Base-by-base conservation (phyloP, 2,888 invertebrate genomes). In the Trypoxylon attenuatum region DNA sequence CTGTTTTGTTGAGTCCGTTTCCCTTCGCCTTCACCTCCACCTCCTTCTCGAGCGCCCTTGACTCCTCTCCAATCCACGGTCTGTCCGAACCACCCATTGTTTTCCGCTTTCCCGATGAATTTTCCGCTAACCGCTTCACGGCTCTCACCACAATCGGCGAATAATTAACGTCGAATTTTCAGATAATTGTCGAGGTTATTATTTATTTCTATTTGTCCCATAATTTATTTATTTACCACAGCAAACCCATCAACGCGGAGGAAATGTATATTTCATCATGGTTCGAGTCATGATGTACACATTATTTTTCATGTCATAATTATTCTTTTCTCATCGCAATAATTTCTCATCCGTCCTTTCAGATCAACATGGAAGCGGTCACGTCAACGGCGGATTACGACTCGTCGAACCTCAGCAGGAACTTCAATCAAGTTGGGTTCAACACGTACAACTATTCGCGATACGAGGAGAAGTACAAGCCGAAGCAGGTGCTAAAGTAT, bases 311-410 rank as follows among this genome's bases (percentile, higher is more conserved):
- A n/a, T n/a, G n/a, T n/a, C n/a, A n/a, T n/a, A n/a, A n/a, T n/a
- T n/a, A n/a, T n/a, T n/a, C n/a, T n/a, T n/a, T n/a, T n/a, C n/a
- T n/a, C n/a, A n/a, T n/a, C n/a, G n/a, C n/a, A n/a, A n/a, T n/a
- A n/a, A n/a, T 5, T 19, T n/a, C 19, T 0, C 49, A 15, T 56
- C 56, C 13, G 22, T 1, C 29, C n/a, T 66, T 88, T 2, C 87
- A 89, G 89, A 88, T 89, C 71, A 89, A 89, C 77, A 86, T 89
- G 88, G 89, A 89, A 64, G 85, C 88, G 29, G 89, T 89, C 58
- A 88, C 88, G 56, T 88, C 88, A 46, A 87, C 86, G 46, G n/a
- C n/a, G n/a, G 88, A 89, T 52, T 89, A 89, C 83, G 84, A 87
- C 47, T 81, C 87, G 19, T 83, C 87, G 53, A 82, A 81, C 52